Base-by-base conservation (phyloP, 2,888 invertebrate genomes). In the Dyspetes luteomarginatus region DNA sequence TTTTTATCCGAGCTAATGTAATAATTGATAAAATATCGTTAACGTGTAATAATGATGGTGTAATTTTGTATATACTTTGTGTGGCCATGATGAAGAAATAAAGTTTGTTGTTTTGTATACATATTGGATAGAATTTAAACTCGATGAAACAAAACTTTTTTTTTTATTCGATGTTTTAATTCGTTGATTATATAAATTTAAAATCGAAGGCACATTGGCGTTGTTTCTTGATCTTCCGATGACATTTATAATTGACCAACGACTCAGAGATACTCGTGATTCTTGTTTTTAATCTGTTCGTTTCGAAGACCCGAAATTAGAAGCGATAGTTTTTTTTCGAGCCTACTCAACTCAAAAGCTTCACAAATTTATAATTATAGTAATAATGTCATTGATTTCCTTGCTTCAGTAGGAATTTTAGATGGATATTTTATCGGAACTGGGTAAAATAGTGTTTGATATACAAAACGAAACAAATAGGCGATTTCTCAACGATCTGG, bases 151-250 rank as follows among this genome's bases (percentile, higher is more conserved):
- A n/a, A 24, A 69, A 36, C 45, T 41, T 24, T 60, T 67, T 62
- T 19, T 50, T 72, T 52, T 22, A 22, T 78, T 67, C 58, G 55
- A 48, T 4, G 45, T 52, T 64, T n/a, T n/a, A 30, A 48, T 24
- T 75, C 48, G 67, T 72, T 58, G 68, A 56, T 28, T 19, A 80
- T 50, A 65, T 74, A 69, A 82, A 67, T 36, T 45, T 4, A 82
- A 69, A 82, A 81, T 87, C 78, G 74, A 88, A 89, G 88, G 88
- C 88, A 88, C 88, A 83, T 87, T 72, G 87, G 86, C 83, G 74
- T 56, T 41, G 12, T 45, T 58, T 28, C 9, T 17, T 26, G 15
- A 52, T 65, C n/a, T 67, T 55, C 4, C 9, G 12, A 15, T 19
- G 19, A 43, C n/a, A 15, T 55, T 65, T 19, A 36, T 56, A 64